Conservation (phyloP, 2,113 vertebrate species). For the Seriola rivoliana region DNA sequence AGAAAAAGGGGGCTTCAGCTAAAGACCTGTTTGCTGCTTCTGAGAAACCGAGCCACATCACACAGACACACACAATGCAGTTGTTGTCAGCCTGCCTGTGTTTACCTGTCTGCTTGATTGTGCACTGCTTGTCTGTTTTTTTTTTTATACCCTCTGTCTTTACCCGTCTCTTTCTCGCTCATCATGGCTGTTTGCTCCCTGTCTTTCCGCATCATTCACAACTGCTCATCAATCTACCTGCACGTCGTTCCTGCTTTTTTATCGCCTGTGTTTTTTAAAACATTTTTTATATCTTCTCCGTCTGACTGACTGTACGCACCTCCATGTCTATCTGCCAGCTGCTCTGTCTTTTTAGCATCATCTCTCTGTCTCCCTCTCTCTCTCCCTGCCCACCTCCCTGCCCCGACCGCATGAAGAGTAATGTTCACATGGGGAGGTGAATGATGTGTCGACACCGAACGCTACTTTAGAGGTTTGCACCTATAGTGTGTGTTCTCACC, state of each 20-base stretch:
- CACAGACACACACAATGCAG: conserved; percentile 26
- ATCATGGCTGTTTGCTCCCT: not conserved
- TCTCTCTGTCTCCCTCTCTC: not conserved
- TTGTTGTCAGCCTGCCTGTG: conserved; percentile 20
- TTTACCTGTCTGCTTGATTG: conserved; percentile 17
- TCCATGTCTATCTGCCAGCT: conserved; percentile 37
- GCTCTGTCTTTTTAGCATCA: conserved; percentile 42
- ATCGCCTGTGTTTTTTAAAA: not conserved
- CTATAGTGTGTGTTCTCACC: not conserved
- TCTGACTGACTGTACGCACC: conserved; percentile 42
- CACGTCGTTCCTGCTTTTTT: not conserved
- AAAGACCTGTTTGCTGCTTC: conserved; percentile 47
- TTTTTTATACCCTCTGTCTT: not conserved
- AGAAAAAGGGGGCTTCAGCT: conserved; percentile 10
- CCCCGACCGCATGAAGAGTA: conserved; percentile 18
- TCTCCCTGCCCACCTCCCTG: not conserved
- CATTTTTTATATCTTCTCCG: conserved; percentile 24
- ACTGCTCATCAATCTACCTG: conserved; percentile 9
- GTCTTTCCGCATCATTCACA: not conserved
- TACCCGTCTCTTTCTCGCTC: not conserved
- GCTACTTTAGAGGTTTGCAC: conserved; percentile 24
- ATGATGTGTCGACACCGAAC: conserved; percentile 1
- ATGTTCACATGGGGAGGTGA: conserved; percentile 4
- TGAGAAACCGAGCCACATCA: conserved; percentile 32
- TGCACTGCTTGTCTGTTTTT: conserved; percentile 1